Base-by-base conservation (phyloP, 1,140 invertebrate genomes). In the Bombus fervidus region DNA sequence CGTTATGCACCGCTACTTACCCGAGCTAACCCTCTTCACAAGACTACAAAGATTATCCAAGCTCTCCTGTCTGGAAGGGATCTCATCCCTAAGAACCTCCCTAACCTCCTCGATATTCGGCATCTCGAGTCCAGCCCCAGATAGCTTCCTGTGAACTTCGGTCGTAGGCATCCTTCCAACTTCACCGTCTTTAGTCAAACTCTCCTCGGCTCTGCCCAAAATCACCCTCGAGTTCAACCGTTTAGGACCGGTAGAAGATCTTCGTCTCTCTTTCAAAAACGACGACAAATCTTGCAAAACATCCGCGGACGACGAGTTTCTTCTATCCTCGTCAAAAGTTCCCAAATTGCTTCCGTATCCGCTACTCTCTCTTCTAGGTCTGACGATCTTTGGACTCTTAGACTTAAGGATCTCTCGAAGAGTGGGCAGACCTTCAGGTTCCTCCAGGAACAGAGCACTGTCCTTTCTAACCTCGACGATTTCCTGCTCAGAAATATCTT, bases 241-340 rank as follows among this genome's bases (percentile, higher is more conserved):
- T 34, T 75, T 74, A 3, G 79, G 69, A 22, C 92, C 92, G 0
- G 89, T 87, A 5, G 92, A 93, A 0, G 92, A 94, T 66, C 90
- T 88, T 28, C 93, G 87, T 34, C 91, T 88, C 72, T 93, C 93
- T 28, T 83, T 88, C 1, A 81, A 39, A 25, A 80, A 75, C 0
- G 81, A 72, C 25, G 89, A 53, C 47, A 53, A 72, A 8, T 91
- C 91, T 47, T 90, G 91, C 47, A 86, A 80, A 13, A 87, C 69
- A 37, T 93, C 89, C 3, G 84, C 87, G 0, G 88, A 79, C 12
- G 47, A 71, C 1, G 92, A 91, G 41, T 83, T 91, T 34, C 92
- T 91, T 25, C 91, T 72, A 59, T 93, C 93, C 53, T 94, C 94
- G 89, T 94, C 94, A 71, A 94, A 93, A 4, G 93, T 94, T 15